Evolutionary conservation across 1,140 invertebrate genomes (phyloP).

Genomic region (Drosophila bocki): DNA sequence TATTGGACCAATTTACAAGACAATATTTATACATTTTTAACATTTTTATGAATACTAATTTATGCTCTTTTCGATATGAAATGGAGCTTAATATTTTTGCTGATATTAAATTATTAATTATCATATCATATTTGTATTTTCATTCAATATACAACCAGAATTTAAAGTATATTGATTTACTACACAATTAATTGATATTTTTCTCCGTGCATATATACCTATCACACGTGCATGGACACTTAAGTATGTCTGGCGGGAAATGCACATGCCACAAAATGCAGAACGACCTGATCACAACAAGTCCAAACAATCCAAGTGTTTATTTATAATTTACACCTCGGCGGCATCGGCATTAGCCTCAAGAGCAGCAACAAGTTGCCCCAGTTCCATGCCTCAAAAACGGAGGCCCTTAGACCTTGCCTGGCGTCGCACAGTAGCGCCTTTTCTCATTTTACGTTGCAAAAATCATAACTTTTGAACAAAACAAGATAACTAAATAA

Average conservation of each 20-base stretch:
- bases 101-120: too few relatives aligned
- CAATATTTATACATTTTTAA: too few relatives aligned
- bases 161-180: background rate
- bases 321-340: conserved; percentile 72
- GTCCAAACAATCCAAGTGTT: conserved; percentile 45
- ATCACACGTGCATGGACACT: conserved; percentile 5
- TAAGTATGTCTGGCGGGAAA: conserved; percentile 1
- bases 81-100: too few relatives aligned
- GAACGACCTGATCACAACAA: conserved; percentile 31
- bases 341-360: conserved; percentile 21
- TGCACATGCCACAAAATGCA: conserved; percentile 20
- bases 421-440: too few relatives aligned
- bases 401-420: conserved; percentile 60
- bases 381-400: conserved; percentile 40
- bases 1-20: too few relatives aligned
- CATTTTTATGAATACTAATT: too few relatives aligned
- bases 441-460: too few relatives aligned
- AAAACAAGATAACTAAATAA: too few relatives aligned
- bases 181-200: background rate
- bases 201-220: background rate
- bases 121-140: too few relatives aligned
- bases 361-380: conserved; percentile 69
- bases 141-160: too few relatives aligned
- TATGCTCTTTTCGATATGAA: too few relatives aligned
- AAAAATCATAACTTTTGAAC: too few relatives aligned